Evolutionary conservation across 2,113 vertebrate species (phyloP).

Genomic region (Eira barbara): DNA sequence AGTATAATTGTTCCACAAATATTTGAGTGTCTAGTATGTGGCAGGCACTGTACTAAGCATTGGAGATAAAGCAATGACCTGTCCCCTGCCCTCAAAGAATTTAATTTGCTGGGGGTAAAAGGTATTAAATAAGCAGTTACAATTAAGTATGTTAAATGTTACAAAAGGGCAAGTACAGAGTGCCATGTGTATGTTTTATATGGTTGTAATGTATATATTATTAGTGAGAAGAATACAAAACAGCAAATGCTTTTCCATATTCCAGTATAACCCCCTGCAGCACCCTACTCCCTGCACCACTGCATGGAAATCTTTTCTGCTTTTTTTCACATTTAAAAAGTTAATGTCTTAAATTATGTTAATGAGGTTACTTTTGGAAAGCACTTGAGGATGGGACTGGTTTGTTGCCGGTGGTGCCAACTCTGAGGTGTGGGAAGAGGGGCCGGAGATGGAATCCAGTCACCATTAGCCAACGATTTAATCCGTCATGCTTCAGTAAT

Average conservation of each 20-base stretch:
- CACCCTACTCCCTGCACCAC: background rate
- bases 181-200: background rate
- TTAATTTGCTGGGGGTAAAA: constrained; percentile 10
- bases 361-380: background rate
- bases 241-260: background rate
- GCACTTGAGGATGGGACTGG: background rate
- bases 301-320: background rate
- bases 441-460: background rate
- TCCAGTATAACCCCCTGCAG: background rate
- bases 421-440: background rate
- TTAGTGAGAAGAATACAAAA: background rate
- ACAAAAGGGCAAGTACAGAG: background rate
- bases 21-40: background rate
- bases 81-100: background rate
- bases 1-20: constrained; percentile 7
- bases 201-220: background rate
- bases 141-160: constrained; percentile 22
- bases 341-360: background rate
- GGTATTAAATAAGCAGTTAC: background rate
- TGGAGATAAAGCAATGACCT: background rate
- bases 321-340: constrained; percentile 2
- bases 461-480: background rate
- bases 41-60: background rate
- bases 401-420: background rate
- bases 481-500: background rate